These are phyloP conservation scores for Cantharis flavilabris DNA, from an alignment of 2,888 invertebrate genomes.

Conservation along the genomic window DNA sequence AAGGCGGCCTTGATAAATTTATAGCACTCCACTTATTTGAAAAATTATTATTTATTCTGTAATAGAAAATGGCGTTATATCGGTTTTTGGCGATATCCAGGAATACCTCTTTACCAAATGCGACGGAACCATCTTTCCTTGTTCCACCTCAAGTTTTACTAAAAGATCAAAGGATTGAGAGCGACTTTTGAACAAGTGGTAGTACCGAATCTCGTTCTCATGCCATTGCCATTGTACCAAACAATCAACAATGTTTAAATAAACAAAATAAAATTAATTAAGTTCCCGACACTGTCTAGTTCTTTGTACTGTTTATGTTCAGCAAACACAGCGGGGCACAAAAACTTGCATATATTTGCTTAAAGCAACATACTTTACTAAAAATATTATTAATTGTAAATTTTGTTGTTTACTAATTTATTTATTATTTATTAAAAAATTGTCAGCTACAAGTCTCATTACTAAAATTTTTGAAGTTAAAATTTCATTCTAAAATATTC, in stretches of 20 bases:
- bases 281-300: neutral
- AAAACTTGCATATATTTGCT: neutral
- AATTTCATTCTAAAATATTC: neutral
- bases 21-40: neutral
- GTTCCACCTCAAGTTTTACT: neutral
- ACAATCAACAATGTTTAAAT: neutral
- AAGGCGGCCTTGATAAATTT: neutral
- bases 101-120: neutral
- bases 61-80: neutral
- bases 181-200: neutral
- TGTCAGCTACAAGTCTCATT: neutral
- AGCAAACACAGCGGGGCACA: neutral
- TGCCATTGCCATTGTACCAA: neutral
- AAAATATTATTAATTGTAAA: neutral
- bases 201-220: neutral
- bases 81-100: neutral
- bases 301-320: neutral
- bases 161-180: neutral
- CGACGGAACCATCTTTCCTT: neutral
- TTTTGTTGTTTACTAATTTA: neutral
- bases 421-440: neutral
- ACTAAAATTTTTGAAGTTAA: neutral
- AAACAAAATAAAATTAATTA: neutral
- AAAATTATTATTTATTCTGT: neutral
- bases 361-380: neutral